Percentiles rank a stretch among this genome's conserved stretches.
phyloP scores from a whole-genome alignment of 1,140 invertebrate genomes.

The Whitmania pigra region DNA sequence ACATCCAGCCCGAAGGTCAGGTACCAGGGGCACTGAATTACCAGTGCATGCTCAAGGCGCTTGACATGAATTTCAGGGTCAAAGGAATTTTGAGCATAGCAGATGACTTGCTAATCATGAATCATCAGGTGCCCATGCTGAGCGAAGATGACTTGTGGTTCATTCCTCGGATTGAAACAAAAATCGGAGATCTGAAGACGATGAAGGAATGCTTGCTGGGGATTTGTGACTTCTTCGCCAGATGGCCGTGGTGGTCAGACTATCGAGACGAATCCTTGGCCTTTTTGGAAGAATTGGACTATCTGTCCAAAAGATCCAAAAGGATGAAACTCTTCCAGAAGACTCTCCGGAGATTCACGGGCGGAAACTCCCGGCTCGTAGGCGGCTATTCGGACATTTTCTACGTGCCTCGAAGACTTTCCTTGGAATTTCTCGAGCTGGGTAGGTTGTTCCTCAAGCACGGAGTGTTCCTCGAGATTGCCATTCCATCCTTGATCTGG shows the following conservation, averaged over 20 bases:
- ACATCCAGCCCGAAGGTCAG: constrained; percentile 22
- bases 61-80: constrained; percentile 39
- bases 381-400: constrained; percentile 22
- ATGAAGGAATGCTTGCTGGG: constrained; percentile 16
- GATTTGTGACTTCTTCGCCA: constrained; percentile 18
- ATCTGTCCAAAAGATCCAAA: neutral
- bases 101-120: constrained; percentile 29
- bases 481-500: constrained; percentile 18
- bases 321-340: constrained; percentile 7
- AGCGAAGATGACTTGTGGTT: constrained; percentile 9
- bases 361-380: constrained; percentile 2
- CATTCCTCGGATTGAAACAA: constrained; percentile 6
- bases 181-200: constrained; percentile 19
- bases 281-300: neutral
- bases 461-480: constrained; percentile 21
- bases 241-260: constrained; percentile 19
- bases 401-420: constrained; percentile 19
- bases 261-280: constrained; percentile 3
- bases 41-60: constrained; percentile 36
- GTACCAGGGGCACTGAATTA: constrained; percentile 27
- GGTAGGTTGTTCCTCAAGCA: constrained; percentile 15
- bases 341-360: constrained; percentile 7
- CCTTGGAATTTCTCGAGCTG: constrained; percentile 16
- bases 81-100: constrained; percentile 35
- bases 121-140: neutral